A percentile compares a stretch with the other conserved stretches of the same genome.
phyloP scores from a whole-genome alignment of 1,140 invertebrate species.

The Drosophila triauraria region DNA sequence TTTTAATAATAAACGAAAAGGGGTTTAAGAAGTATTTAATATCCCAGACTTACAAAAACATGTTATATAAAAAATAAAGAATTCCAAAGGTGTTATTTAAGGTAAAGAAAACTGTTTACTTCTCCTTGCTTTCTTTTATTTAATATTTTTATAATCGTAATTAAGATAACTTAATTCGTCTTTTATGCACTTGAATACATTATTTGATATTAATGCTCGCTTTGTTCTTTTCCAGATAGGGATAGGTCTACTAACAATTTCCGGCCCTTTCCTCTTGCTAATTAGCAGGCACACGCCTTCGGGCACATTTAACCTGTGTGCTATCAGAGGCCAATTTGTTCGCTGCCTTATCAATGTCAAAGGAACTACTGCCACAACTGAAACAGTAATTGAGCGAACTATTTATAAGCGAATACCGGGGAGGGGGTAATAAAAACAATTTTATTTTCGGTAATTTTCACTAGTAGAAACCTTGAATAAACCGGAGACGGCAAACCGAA shows the following conservation, averaged over 20 bases:
- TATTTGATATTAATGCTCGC: too few species aligned
- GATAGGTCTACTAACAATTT: background rate
- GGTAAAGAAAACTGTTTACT: background rate
- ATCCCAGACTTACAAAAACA: too few species aligned
- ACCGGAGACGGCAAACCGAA: constrained; percentile 1
- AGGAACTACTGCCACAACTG: constrained; percentile 3
- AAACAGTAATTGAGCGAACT: constrained; percentile 33
- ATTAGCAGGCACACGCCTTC: constrained; percentile 6
- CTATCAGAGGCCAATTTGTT: constrained; percentile 37
- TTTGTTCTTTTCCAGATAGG: background rate
- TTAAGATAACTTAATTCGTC: background rate
- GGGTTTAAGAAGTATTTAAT: too few species aligned
- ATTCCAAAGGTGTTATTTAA: background rate
- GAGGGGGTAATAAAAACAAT: constrained; percentile 36
- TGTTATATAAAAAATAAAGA: too few species aligned
- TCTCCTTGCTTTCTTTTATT: background rate
- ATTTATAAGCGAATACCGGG: constrained; percentile 39
- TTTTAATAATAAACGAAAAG: too few species aligned
- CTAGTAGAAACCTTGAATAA: background rate
- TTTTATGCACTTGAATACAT: too few species aligned
- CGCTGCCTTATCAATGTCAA: constrained; percentile 34
- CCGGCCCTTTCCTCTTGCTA: background rate
- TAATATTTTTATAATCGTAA: background rate
- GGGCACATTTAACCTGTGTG: constrained; percentile 17
- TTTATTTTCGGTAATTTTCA: constrained; percentile 49